Percentiles rank a stretch among this genome's conserved stretches.
phyloP scores from a whole-genome alignment of 2,113 vertebrate species.

The Ivindomyrus marchei region DNA sequence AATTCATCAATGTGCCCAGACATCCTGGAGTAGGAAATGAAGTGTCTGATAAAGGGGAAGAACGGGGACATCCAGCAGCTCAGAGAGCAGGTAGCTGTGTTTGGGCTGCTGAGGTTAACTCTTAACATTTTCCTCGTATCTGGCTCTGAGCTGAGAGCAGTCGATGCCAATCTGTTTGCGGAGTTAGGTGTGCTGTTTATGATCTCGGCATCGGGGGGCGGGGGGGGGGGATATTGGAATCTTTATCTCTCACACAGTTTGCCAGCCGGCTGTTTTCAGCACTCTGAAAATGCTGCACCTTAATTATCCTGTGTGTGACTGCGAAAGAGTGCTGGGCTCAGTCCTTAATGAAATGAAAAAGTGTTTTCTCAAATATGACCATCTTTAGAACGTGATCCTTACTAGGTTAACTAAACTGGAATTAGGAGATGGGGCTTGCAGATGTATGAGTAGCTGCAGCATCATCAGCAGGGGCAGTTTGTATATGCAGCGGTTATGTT shows the following conservation, averaged over 20 bases:
- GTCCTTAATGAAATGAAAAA: not conserved
- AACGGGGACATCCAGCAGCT: conserved; percentile 26
- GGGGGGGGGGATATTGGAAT: conserved; percentile 53
- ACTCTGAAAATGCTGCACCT: conserved; percentile 9
- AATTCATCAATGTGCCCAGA: conserved; percentile 52
- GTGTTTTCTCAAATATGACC: not conserved
- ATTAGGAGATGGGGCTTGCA: not conserved
- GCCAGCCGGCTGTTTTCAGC: conserved; percentile 32
- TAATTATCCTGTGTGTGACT: not conserved
- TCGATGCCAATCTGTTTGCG: conserved; percentile 46
- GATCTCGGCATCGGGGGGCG: conserved; percentile 45
- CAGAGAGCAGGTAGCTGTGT: conserved; percentile 20
- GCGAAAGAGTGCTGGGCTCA: not conserved
- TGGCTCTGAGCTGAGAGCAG: conserved; percentile 32
- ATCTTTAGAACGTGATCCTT: not conserved
- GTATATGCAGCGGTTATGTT: not conserved
- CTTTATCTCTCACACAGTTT: conserved; percentile 46
- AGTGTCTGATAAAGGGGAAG: conserved; percentile 42
- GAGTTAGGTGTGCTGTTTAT: conserved; percentile 45
- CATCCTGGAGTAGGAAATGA: conserved; percentile 55
- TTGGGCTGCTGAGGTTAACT: conserved; percentile 49
- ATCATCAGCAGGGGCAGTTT: not conserved
- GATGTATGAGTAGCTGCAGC: not conserved
- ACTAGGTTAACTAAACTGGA: not conserved
- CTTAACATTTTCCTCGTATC: conserved; percentile 44